Evolutionary conservation across 2,797 vertebrate species (phyloP).

Genomic region (Cynodonichthys magdalenae): DNA sequence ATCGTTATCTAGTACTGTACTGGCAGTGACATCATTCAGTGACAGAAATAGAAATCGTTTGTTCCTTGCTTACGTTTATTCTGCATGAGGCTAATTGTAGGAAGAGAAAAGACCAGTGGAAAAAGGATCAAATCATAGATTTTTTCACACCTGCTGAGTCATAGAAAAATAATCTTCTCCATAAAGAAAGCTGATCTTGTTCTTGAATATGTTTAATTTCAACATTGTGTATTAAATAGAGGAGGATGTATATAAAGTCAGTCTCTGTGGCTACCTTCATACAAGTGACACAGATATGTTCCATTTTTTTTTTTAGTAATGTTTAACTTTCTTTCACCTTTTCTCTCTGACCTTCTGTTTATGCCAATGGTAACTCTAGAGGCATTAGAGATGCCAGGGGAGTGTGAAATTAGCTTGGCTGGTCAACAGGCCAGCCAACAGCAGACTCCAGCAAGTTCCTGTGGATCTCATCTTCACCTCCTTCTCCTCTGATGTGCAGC

Average conservation of each 20-base stretch:
- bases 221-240: conserved; percentile 34
- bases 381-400: conserved; percentile 76
- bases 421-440: conserved; percentile 57
- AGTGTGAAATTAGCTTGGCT: conserved; percentile 84
- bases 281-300: conserved; percentile 58
- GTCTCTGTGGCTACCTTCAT: conserved; percentile 52
- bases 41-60: not conserved
- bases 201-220: conserved; percentile 24
- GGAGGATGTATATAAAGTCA: conserved; percentile 55
- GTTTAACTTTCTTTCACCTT: conserved; percentile 40
- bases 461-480: conserved; percentile 58
- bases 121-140: conserved; percentile 9
- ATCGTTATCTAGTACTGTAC: not conserved
- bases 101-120: not conserved
- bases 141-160: conserved; percentile 47
- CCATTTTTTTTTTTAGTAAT: conserved; percentile 51
- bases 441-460: conserved; percentile 66
- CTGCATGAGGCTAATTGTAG: conserved; percentile 7
- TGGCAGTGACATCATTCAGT: not conserved
- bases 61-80: conserved; percentile 5
- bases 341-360: conserved; percentile 74
- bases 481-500: conserved; percentile 26
- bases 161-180: conserved; percentile 65
- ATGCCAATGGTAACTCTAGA: conserved; percentile 68
- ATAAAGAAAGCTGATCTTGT: conserved; percentile 28